Percentiles rank a stretch among this genome's conserved stretches.
Evolutionary conservation across 2,888 invertebrate species (phyloP).

Genomic region (Bellardia bayeri): DNA sequence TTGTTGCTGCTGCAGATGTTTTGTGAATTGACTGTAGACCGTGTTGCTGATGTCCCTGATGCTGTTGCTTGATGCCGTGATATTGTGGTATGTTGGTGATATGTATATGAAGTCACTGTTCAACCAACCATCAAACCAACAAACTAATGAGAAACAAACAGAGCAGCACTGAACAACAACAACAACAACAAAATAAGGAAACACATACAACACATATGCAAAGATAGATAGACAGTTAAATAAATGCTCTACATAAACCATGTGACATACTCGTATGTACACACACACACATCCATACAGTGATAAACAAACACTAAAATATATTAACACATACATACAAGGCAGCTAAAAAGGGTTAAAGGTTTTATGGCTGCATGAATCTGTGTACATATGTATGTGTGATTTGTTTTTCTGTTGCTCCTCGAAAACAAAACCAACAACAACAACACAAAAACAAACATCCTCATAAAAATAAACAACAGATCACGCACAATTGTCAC

Average conservation of each 20-base stretch:
- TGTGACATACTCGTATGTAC: background rate
- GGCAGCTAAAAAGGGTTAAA: conserved; percentile 41
- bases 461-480: conserved; percentile 55
- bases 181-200: background rate
- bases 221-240: conserved; percentile 24
- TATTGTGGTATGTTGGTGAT: conserved; percentile 68
- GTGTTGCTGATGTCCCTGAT: conserved; percentile 33
- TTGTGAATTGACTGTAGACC: conserved; percentile 2
- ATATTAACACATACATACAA: conserved; percentile 26
- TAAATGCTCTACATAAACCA: conserved; percentile 13
- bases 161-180: conserved; percentile 15
- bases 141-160: conserved; percentile 71
- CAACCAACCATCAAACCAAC: conserved; percentile 69
- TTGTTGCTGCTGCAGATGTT: conserved; percentile 5
- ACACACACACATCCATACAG: background rate
- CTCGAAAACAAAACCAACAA: background rate
- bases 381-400: background rate
- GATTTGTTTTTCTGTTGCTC: conserved; percentile 18
- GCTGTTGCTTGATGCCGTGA: conserved; percentile 43
- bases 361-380: conserved; percentile 26
- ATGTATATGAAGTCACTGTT: conserved; percentile 61
- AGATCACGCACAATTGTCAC: conserved; percentile 52
- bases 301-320: conserved; percentile 16
- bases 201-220: background rate
- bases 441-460: conserved; percentile 27